Conservation (phyloP, 2,113 vertebrate species). For the Recurvirostra avosetta region DNA sequence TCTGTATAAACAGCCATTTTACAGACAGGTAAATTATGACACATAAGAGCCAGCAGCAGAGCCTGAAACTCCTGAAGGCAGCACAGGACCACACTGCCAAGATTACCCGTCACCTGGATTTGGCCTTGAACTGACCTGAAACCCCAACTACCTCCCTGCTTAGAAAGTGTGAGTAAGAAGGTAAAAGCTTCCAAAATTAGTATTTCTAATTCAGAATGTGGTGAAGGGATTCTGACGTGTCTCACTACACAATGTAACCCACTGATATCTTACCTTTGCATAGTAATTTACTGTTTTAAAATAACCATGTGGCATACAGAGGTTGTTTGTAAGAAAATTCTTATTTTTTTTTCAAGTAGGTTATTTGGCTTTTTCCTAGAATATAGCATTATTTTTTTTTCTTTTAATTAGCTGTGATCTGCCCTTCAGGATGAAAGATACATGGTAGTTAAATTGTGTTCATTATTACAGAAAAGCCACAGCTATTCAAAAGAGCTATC, state of each 20-base stretch:
- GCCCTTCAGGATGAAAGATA: not conserved
- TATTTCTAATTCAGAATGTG: not conserved
- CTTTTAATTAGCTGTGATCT: not conserved
- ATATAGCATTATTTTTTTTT: not conserved
- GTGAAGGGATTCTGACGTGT: not conserved
- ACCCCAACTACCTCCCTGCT: not conserved
- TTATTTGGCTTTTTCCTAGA: not conserved
- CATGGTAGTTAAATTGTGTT: not conserved
- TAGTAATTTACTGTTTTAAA: not conserved
- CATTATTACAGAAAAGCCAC: not conserved
- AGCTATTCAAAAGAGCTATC: not conserved
- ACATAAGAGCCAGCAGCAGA: not conserved
- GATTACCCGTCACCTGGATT: not conserved
- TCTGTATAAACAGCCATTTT: not conserved
- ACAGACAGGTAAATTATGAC: not conserved
- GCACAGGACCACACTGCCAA: not conserved
- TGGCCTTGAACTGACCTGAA: constrained; percentile 8
- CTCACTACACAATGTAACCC: not conserved
- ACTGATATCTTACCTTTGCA: not conserved
- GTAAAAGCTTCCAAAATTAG: constrained; percentile 5
- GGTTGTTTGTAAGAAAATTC: not conserved
- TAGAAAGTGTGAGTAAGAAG: not conserved
- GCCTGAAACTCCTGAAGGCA: not conserved
- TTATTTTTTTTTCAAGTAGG: accelerated
- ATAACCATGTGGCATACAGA: not conserved